phyloP scores from a whole-genome alignment of 2,797 vertebrate species.

The Coregonus suidteri region DNA sequence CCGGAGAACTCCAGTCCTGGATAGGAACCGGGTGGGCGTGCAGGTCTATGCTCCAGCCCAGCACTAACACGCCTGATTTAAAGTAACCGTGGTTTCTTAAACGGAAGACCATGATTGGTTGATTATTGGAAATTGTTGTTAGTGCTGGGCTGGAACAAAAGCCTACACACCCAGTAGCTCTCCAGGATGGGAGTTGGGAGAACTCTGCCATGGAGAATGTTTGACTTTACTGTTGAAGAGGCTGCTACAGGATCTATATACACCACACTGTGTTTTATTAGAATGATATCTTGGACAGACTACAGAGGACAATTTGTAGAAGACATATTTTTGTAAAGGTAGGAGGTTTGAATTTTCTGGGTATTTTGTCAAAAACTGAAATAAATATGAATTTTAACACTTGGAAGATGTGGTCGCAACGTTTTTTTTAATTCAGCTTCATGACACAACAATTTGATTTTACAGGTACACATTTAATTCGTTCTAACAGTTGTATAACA shows the following conservation, averaged over 20 bases:
- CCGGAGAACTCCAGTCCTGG: conserved; percentile 18
- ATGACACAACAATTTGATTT: background rate
- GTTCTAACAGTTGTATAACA: background rate
- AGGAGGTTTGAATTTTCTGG: conserved; percentile 97
- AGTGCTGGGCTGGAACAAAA: background rate
- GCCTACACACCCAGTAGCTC: background rate
- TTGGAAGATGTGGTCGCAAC: conserved; percentile 65
- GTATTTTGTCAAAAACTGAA: conserved; percentile 99
- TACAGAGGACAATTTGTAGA: conserved; percentile 92
- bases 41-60: background rate
- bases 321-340: conserved; percentile 99
- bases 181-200: conserved; percentile 33
- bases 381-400: conserved; percentile 92
- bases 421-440: background rate
- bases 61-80: background rate
- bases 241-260: conserved; percentile 75
- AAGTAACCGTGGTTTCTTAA: background rate
- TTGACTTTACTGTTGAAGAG: conserved; percentile 77
- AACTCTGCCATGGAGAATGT: conserved; percentile 72
- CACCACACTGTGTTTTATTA: conserved; percentile 86
- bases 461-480: background rate
- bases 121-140: background rate
- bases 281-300: conserved; percentile 79
- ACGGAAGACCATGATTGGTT: background rate
- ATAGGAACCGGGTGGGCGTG: background rate